Evolutionary conservation across 2,888 invertebrate species (phyloP), one percentile per base, ranked within the genome.

Genomic region (Diploptera punctata): DNA sequence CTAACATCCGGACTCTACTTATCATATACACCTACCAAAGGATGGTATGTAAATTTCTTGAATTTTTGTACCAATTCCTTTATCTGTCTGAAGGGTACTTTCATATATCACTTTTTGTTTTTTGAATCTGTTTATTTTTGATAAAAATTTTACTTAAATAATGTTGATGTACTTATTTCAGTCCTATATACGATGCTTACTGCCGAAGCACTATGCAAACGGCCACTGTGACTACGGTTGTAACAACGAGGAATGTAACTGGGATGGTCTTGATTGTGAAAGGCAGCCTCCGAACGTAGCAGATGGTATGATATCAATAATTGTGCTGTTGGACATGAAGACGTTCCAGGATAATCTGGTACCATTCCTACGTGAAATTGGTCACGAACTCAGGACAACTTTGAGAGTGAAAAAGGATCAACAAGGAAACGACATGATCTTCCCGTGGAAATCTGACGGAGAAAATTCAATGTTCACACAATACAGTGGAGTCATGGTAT

Each of bases 181-280:
- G 87, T 80, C 94, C 96, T 0, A 90, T 93, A 33, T 97, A 95
- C 80, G 95, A 97, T 76, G 93, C 92, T 0, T 98, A 97, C 81
- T 99, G 98, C 79, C 90, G 78, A 91, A 93, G 78, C 94, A 97
- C 80, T 98, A 97, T 79, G 96, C 93, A 2, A 95, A 99, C 80
- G 98, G 98, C 0, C 87, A 92, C 77, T 99, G 99, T 80, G 98
- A 99, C 82, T 92, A 94, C 75, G 97, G 97, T 0, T 99, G 99
- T 81, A 97, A 99, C 82, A 97, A 93, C 79, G 94, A 93, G 3
- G 98, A 96, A 79, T 99, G 99, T 83, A 96, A 95, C 80, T 99
- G 97, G 97, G 99, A 99, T 79, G 99, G 99, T 1, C 85, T 98
- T 72, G 99, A 99, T 81, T 99, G 99, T 79, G 95, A 95, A 79